phyloP scores from a whole-genome alignment of 2,113 vertebrate genomes.

The Apaloderma vittatum region DNA sequence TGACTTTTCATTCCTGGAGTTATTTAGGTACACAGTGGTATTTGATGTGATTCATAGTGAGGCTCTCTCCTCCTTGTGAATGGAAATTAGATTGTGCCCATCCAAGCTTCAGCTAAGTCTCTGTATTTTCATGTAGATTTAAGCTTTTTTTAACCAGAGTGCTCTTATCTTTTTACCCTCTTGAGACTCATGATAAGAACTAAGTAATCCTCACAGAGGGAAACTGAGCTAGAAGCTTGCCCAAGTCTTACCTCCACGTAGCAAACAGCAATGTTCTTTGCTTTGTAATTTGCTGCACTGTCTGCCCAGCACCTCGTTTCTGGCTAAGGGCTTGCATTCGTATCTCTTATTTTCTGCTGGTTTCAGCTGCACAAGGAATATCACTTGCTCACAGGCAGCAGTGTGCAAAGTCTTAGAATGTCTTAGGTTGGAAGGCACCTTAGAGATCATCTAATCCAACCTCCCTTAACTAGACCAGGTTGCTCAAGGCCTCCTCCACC shows the following conservation, averaged over 20 bases:
- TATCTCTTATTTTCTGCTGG: not conserved
- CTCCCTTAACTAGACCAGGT: no score
- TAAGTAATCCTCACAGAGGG: not conserved
- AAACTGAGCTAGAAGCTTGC: not conserved
- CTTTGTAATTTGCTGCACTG: not conserved
- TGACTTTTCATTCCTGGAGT: not conserved
- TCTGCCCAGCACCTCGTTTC: not conserved
- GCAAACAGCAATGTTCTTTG: not conserved
- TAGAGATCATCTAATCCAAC: no score
- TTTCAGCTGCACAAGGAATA: not conserved
- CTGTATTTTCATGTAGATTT: not conserved
- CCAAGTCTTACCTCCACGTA: not conserved
- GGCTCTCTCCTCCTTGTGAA: not conserved
- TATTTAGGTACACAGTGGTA: not conserved
- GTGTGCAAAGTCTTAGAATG: no score
- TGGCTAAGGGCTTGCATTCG: not conserved
- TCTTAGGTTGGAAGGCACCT: no score
- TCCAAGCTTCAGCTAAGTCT: not conserved
- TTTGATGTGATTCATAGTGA: accelerated
- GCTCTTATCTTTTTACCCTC: not conserved
- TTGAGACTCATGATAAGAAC: not conserved
- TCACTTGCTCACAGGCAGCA: not conserved
- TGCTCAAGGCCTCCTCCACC: no score
- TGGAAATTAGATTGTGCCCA: not conserved
- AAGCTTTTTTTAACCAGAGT: not conserved